Base-by-base conservation (phyloP, 1,140 invertebrate genomes). In the Papilio polyxenes region DNA sequence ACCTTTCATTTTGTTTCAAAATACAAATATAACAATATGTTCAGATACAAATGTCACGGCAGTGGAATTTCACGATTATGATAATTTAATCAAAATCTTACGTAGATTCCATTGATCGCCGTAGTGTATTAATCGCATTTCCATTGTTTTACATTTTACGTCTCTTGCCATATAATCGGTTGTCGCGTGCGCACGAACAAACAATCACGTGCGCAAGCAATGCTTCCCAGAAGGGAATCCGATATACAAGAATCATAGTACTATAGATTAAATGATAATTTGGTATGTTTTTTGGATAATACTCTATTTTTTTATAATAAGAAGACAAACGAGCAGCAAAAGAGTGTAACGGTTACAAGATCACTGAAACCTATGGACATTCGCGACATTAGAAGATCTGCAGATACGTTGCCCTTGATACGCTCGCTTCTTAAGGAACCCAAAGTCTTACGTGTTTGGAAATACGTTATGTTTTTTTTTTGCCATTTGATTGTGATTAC, bases 261-360 rank as follows among this genome's bases (percentile, higher is more conserved):
- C 48, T 76, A 76, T 76, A 48, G 44, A 76, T 76, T 76, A 48
- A 77, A 2, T 15, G 10, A 53, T n/a, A 75, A n/a, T 11, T 51
- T 51, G n/a, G 76, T 59, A 69, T 79, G 62, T 74, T 82, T 77
- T 40, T 56, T 75, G 31, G 77, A 62, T 78, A 56, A 69, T 48
- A 48, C 49, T 56, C 15, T 44, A 7, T 44, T 17, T 53, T 53
- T 53, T 15, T 0, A 17, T 17, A 53, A 53, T 53, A 53, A 53
- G 51, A 13, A 0, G 17, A 53, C 7, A 7, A 44, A 44, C 3
- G 40, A 44, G 40, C 40, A 44, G 15, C 7, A 7, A 44, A 3
- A 4, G 40, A 44, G 40, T 3, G 7, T 44, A 2, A 7, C 40
- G 40, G 40, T 44, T 44, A 44, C 40, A 4, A 44, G 7, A 44